Base-by-base conservation (phyloP, 2,113 vertebrate species). In the Mesoclemmys tuberculata region DNA sequence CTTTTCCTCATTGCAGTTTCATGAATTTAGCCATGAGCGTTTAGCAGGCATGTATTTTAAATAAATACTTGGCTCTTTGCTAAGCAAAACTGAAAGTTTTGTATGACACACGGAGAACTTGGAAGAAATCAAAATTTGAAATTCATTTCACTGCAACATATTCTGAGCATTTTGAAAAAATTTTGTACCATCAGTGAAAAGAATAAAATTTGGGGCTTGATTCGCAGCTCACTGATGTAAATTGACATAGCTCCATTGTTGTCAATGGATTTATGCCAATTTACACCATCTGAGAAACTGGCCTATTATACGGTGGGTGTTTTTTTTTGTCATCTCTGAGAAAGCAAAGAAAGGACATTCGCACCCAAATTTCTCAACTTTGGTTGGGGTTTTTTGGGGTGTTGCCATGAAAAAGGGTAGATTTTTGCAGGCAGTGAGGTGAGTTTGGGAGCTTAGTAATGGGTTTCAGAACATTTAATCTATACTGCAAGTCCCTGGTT, bases 1-100 rank as follows among this genome's bases (percentile, higher is more conserved):
- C 95, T 96, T 96, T 96, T 94, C 93, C 92, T 96, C 91, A 78
- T 94, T 96, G 80, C 82, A 85, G 82, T 97, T 90, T 97, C 94
- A 94, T 95, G 93, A 97, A 86, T 97, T 93, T 94, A 51, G 85
- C 82, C 90, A 97, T 92, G 92, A 97, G 84, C 88, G 83, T 94
- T 92, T 95, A 94, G 38, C 14, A 86, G 84, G n/a, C 10, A 54
- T 75, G 64, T 75, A n/a, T 88, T 85, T 96, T 58, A n/a, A 83
- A n/a, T 31, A 10, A 80, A 74, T 41, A 44, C 41, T 21, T 4
- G 1, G 24, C 51, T 61, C 2, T 49, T 87, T 1, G 0, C 96
- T 94, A 96, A 87, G 85, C 29, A 82, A 80, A 96, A 86, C 3
- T 88, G 68, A 82, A 86, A 84, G 86, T 87, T 71, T 71, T 55